Evolutionary conservation across 1,140 invertebrate species (phyloP).

Genomic region (Drosophila grimshawi): DNA sequence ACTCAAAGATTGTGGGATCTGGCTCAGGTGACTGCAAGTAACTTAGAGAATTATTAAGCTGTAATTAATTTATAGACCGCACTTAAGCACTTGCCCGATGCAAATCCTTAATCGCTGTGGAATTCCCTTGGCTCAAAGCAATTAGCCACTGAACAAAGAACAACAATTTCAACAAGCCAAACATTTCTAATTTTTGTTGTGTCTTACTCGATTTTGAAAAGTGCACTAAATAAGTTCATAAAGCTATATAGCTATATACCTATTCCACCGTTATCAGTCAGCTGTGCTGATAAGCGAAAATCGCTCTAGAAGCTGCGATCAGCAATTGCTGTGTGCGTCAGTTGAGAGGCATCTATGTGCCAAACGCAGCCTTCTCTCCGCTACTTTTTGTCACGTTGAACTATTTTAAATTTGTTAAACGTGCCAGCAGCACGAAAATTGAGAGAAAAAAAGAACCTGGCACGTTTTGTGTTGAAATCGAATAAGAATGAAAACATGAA

Average conservation of each 20-base stretch:
- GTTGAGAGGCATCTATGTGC: neutral
- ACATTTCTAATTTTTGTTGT: constrained; percentile 46
- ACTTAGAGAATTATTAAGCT: neutral
- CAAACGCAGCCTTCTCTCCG: neutral
- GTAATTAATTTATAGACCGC: neutral
- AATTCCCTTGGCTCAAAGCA: constrained; percentile 52
- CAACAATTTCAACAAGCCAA: constrained; percentile 32
- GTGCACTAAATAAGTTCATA: constrained; percentile 27
- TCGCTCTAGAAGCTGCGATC: neutral
- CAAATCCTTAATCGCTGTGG: constrained; percentile 14
- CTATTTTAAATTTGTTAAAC: constrained; percentile 73
- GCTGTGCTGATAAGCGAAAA: constrained; percentile 16
- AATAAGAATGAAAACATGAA: constrained; percentile 56
- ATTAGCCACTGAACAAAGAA: constrained; percentile 38
- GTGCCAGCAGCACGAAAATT: constrained; percentile 57
- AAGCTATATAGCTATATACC: no score
- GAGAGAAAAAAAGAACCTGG: constrained; percentile 43
- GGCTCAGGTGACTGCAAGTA: constrained; percentile 37
- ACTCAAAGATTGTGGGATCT: constrained; percentile 59
- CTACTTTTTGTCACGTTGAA: constrained; percentile 41
- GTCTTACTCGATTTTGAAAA: constrained; percentile 8
- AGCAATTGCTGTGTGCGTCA: constrained; percentile 3
- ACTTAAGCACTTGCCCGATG: constrained; percentile 36
- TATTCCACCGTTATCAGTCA: constrained; percentile 17
- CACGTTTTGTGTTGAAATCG: constrained; percentile 80